Conservation (phyloP, 2,888 invertebrate species). For the Herminia tarsipennalis region DNA sequence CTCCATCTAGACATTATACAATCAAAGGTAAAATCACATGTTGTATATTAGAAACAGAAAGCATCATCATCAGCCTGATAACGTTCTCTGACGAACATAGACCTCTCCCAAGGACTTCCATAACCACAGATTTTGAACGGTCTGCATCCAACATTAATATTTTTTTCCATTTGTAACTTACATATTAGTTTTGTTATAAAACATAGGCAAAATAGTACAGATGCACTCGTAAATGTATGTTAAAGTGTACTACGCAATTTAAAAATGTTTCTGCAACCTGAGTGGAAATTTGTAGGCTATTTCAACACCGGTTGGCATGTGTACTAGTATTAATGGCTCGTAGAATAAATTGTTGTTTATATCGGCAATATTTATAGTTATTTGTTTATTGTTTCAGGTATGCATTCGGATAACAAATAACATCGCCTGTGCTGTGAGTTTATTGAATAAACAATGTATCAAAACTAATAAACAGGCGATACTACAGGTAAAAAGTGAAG, state of each 20-base stretch:
- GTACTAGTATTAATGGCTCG: background rate
- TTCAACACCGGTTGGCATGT: too few relatives aligned
- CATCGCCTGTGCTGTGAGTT: background rate
- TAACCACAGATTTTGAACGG: too few relatives aligned
- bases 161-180: background rate
- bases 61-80: too few relatives aligned
- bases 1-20: too few relatives aligned
- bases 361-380: background rate
- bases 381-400: constrained; percentile 39
- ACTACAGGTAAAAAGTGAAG: too few relatives aligned
- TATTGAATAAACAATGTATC: too few relatives aligned
- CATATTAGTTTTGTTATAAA: background rate
- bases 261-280: constrained; percentile 1
- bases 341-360: background rate
- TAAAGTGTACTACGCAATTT: background rate
- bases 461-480: too few relatives aligned
- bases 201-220: background rate
- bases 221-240: constrained; percentile 2
- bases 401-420: background rate
- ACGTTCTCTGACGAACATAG: too few relatives aligned
- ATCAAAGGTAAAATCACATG: too few relatives aligned
- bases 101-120: too few relatives aligned
- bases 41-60: too few relatives aligned
- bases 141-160: background rate
- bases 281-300: constrained; percentile 1